Evolutionary conservation across 2,888 invertebrate species (phyloP).

Genomic region (Empis livida): DNA sequence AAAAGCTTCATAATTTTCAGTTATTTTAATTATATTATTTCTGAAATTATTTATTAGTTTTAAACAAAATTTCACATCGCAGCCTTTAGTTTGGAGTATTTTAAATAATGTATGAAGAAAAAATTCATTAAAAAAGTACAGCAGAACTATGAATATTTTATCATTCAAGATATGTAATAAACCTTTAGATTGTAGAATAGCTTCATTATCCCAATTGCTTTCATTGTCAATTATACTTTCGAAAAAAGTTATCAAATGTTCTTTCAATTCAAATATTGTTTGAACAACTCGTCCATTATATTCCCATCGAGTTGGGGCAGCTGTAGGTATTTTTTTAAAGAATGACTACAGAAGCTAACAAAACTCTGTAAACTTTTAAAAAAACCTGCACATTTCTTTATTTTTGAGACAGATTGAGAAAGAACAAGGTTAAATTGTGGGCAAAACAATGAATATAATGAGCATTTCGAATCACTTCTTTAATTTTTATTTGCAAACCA

Average conservation of each 20-base stretch:
- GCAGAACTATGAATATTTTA: conserved; percentile 3
- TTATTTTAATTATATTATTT: too few species aligned
- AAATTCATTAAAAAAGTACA: conserved; percentile 4
- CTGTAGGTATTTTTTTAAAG: conserved; percentile 13
- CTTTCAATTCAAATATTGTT: too few species aligned
- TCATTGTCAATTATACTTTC: conserved; percentile 10
- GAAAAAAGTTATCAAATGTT: too few species aligned
- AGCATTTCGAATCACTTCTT: conserved; percentile 13
- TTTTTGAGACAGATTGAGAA: neutral
- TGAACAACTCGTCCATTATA: conserved; percentile 11
- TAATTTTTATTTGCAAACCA: conserved; percentile 17
- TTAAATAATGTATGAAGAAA: too few species aligned
- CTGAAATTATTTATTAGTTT: too few species aligned
- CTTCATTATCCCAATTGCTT: conserved; percentile 3
- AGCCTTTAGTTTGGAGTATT: too few species aligned
- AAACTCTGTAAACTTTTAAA: conserved; percentile 6
- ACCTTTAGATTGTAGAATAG: conserved; percentile 3
- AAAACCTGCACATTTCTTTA: neutral
- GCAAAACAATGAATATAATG: conserved; percentile 18
- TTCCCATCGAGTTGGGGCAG: conserved; percentile 13
- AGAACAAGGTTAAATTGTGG: conserved; percentile 14
- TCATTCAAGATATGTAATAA: conserved; percentile 4
- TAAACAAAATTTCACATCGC: too few species aligned
- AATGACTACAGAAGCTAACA: conserved; percentile 14
- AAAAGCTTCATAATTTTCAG: too few species aligned